phyloP scores from a whole-genome alignment of 2,888 invertebrate species.

The Sipha maydis region DNA sequence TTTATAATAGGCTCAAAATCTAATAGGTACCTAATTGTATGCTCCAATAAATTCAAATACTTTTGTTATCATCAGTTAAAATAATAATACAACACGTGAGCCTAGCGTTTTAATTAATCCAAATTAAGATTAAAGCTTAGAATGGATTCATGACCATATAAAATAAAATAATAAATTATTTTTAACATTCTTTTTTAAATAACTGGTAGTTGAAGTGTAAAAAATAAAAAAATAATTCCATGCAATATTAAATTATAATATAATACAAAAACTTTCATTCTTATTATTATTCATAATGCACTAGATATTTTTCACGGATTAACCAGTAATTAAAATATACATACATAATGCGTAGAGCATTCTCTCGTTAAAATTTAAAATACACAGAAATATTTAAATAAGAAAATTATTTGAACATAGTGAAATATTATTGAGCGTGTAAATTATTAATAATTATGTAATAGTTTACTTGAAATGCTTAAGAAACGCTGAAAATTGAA shows the following conservation, averaged over 20 bases:
- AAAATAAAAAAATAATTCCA: neutral
- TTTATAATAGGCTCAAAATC: no score
- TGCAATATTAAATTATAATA: no score
- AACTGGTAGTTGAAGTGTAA: neutral
- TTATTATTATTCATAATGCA: neutral
- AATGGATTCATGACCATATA: neutral
- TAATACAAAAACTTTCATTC: neutral
- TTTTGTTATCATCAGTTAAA: neutral
- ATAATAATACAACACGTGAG: neutral
- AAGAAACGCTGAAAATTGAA: neutral
- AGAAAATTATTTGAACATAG: neutral
- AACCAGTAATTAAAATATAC: neutral
- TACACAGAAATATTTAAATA: neutral
- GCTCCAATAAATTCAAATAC: neutral
- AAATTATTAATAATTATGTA: neutral
- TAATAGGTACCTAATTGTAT: neutral
- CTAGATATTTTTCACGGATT: neutral
- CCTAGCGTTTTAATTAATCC: neutral
- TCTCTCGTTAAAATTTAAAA: neutral
- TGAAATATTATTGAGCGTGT: slow-evolving; percentile 5
- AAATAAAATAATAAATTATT: neutral
- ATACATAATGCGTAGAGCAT: neutral
- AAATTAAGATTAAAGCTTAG: neutral
- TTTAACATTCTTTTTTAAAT: neutral
- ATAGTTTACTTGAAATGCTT: neutral